Conservation (phyloP, 2,113 vertebrate genomes). For the Sinocyclocheilus anophthalmus region DNA sequence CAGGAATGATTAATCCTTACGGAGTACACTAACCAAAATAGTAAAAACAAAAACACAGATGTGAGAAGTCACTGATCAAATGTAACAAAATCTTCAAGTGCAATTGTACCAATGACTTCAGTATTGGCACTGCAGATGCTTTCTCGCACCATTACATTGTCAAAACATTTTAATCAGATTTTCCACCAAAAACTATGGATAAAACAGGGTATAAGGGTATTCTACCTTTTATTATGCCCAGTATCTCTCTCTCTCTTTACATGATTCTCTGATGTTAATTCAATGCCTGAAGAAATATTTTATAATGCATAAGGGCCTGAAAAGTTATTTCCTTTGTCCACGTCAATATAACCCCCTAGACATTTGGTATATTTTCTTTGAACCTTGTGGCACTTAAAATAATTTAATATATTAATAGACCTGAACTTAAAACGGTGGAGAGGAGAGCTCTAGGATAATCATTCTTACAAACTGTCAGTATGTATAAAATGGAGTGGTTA, state of each 20-base stretch:
- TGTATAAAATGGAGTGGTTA: constrained; percentile 64
- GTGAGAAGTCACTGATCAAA: not conserved
- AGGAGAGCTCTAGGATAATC: not conserved
- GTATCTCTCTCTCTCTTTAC: not conserved
- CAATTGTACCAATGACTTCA: constrained; percentile 8
- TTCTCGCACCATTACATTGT: not conserved
- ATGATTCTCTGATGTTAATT: not conserved
- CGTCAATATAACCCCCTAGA: not conserved
- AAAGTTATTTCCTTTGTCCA: not conserved
- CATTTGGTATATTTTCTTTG: not conserved
- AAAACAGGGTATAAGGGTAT: not conserved
- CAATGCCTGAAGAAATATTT: not conserved
- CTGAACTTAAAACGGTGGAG: not conserved
- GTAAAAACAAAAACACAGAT: not conserved
- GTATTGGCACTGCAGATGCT: not conserved
- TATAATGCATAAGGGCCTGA: not conserved
- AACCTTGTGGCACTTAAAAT: not conserved
- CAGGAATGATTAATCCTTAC: not conserved
- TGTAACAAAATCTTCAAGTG: constrained; percentile 29
- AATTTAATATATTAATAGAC: not conserved
- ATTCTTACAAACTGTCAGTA: constrained; percentile 7
- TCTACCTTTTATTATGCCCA: not conserved
- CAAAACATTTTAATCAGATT: not conserved
- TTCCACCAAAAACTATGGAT: not conserved
- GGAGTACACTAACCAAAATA: not conserved